phyloP scores from a whole-genome alignment of 2,888 invertebrate genomes.

The Ditylenchus weischeri region DNA sequence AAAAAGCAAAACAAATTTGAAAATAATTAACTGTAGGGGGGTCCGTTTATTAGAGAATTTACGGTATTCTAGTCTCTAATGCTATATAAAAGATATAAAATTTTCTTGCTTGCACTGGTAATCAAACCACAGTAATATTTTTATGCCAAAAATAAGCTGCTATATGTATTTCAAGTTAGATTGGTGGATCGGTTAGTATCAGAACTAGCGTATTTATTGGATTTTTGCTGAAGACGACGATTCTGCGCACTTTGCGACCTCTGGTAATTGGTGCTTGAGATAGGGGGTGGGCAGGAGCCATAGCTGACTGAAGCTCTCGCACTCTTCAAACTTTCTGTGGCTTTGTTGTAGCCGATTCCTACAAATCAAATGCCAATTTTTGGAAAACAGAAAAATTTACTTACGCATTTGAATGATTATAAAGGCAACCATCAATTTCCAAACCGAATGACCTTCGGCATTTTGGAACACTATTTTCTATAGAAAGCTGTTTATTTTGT shows the following conservation, averaged over 20 bases:
- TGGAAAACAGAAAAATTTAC: no score
- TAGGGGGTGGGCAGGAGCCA: not conserved
- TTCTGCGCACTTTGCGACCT: slow-evolving; percentile 6
- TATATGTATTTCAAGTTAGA: not conserved
- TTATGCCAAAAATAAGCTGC: no score
- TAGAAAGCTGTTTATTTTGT: not conserved
- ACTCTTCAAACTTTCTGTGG: not conserved
- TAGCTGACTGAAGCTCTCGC: not conserved
- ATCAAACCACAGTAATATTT: no score
- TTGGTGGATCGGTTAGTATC: slow-evolving; percentile 2
- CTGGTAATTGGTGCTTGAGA: not conserved
- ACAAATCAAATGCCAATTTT: not conserved
- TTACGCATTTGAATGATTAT: slow-evolving; percentile 24
- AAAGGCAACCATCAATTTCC: slow-evolving; percentile 37
- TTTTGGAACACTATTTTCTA: slow-evolving; percentile 35
- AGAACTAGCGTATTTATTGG: not conserved
- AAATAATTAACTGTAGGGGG: no score
- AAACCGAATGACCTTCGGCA: slow-evolving; percentile 35
- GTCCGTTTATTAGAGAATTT: no score
- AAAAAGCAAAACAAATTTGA: no score
- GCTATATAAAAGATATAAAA: no score
- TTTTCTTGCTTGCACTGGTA: no score
- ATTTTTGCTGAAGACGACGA: not conserved
- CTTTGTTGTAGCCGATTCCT: slow-evolving; percentile 21
- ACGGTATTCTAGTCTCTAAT: no score